These are phyloP conservation scores for Meteorus sp. DNA, from an alignment of 1,140 invertebrate species.

Conservation along the genomic window DNA sequence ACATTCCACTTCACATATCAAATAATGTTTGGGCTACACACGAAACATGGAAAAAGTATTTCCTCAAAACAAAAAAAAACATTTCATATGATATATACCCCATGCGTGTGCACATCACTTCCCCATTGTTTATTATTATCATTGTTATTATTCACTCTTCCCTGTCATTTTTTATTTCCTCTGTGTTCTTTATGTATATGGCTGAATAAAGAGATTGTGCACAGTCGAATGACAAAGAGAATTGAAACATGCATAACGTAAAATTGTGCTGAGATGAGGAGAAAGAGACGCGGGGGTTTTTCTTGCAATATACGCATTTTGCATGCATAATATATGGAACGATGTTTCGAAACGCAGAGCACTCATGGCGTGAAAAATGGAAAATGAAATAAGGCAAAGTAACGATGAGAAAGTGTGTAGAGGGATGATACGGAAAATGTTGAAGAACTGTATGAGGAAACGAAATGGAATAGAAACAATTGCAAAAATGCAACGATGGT, in stretches of 20 bases:
- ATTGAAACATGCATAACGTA: not conserved
- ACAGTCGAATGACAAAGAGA: not conserved
- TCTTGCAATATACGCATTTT: constrained; percentile 22
- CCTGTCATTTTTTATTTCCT: not conserved
- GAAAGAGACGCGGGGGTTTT: not conserved
- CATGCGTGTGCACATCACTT: too few species aligned
- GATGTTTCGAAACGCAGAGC: constrained; percentile 24
- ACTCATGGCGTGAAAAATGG: constrained; percentile 20
- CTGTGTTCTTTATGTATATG: not conserved
- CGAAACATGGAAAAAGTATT: too few species aligned
- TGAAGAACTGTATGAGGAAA: not conserved
- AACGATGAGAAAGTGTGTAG: not conserved
- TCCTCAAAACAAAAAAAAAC: too few species aligned
- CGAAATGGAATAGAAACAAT: not conserved
- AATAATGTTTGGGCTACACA: too few species aligned
- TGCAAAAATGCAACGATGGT: too few species aligned
- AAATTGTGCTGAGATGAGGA: not conserved
- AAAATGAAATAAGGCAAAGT: constrained; percentile 24
- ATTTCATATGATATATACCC: too few species aligned
- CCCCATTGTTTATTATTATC: too few species aligned
- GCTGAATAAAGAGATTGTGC: not conserved
- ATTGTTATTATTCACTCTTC: not conserved
- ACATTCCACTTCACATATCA: too few species aligned
- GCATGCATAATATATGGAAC: constrained; percentile 26
- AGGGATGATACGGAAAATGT: not conserved